These are phyloP conservation scores for Todiramphus chloris DNA, from an alignment of 2,113 vertebrate species.

Conservation along the genomic window DNA sequence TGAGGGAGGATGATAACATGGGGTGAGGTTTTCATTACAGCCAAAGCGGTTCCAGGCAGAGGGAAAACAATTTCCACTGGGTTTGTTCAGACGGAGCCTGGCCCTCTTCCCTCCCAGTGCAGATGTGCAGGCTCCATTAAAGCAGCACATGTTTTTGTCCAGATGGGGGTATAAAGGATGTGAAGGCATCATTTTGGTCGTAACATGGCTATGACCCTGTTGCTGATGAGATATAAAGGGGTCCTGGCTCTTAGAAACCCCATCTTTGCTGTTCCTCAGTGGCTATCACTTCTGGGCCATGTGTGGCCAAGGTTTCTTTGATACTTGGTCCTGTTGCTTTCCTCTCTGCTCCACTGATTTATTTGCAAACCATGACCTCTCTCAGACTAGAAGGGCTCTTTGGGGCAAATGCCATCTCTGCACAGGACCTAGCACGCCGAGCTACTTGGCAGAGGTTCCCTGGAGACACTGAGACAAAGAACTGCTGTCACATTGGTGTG, in stretches of 20 bases:
- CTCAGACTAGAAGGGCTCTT: neutral
- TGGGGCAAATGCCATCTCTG: neutral
- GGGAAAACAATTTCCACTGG: neutral
- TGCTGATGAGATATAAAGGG: neutral
- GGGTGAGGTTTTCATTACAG: neutral
- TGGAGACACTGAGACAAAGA: neutral
- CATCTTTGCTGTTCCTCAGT: neutral
- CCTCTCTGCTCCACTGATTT: neutral
- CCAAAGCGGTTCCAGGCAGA: neutral
- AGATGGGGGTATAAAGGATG: neutral
- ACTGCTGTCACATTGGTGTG: neutral
- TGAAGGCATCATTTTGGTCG: neutral
- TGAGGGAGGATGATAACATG: neutral
- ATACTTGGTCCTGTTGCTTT: neutral
- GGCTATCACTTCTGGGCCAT: accelerated
- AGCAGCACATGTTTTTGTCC: neutral
- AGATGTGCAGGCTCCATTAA: neutral
- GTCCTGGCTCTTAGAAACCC: neutral
- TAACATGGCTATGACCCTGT: neutral
- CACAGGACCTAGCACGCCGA: accelerated
- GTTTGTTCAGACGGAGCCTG: neutral
- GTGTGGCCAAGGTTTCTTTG: too few species aligned
- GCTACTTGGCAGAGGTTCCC: neutral
- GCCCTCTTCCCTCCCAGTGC: neutral
- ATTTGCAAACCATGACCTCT: neutral